phyloP scores from a whole-genome alignment of 2,888 invertebrate genomes.

The Myathropa florea region DNA sequence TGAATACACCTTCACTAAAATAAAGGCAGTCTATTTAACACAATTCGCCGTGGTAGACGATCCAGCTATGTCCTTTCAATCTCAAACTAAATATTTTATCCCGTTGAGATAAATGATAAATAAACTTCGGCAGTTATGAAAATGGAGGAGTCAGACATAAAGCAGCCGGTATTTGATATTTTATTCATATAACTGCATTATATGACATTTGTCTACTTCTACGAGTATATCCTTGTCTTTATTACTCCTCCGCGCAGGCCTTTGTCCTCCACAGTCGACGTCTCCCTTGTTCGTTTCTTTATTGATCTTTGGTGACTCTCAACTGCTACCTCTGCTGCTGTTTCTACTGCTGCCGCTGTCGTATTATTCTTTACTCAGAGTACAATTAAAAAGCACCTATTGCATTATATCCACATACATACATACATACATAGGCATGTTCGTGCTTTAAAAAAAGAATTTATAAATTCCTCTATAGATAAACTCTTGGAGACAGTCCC shows the following conservation, averaged over 20 bases:
- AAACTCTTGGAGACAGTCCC: constrained; percentile 37
- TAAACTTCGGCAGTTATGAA: constrained; percentile 11
- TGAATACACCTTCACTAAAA: not conserved
- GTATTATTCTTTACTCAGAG: constrained; percentile 36
- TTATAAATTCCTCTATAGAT: constrained; percentile 46
- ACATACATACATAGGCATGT: not conserved
- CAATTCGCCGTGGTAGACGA: not conserved
- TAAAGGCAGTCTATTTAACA: not conserved
- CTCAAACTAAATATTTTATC: not conserved
- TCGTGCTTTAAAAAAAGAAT: not conserved
- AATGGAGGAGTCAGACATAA: constrained; percentile 48
- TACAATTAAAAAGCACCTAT: constrained; percentile 38
- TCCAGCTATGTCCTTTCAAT: not conserved
- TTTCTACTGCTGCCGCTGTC: constrained; percentile 1
- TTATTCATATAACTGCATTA: constrained; percentile 70
- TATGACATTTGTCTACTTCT: constrained; percentile 67
- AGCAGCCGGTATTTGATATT: constrained; percentile 66
- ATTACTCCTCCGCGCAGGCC: constrained; percentile 15
- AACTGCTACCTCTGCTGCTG: not conserved
- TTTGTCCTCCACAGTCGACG: constrained; percentile 14
- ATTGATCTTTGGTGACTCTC: constrained; percentile 44
- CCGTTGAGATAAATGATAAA: constrained; percentile 29
- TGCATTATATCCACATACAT: not conserved
- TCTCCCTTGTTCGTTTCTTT: constrained; percentile 35
- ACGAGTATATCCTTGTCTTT: constrained; percentile 29